Evolutionary conservation across 1,140 invertebrate species (phyloP).

Genomic region (Saccostrea glomerata): DNA sequence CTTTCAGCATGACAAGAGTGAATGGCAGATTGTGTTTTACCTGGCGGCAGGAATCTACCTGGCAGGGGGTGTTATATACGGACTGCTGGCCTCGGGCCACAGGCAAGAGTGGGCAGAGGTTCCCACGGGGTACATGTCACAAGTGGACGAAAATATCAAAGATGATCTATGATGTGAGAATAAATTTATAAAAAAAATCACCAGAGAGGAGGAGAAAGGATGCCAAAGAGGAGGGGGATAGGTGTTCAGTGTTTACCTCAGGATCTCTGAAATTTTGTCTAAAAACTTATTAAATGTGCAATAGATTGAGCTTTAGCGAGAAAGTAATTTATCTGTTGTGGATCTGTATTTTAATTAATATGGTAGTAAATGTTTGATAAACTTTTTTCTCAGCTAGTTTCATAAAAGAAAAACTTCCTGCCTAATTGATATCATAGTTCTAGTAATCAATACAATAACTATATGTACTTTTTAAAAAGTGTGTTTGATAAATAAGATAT

Average conservation of each 20-base stretch:
- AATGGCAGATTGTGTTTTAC: slow-evolving; percentile 79
- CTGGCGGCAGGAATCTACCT: slow-evolving; percentile 75
- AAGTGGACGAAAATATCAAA: slow-evolving; percentile 61
- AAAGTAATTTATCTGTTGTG: neutral
- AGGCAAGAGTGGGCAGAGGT: slow-evolving; percentile 73
- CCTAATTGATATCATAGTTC: too few species aligned
- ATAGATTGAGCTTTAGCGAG: neutral
- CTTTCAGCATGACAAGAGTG: slow-evolving; percentile 66
- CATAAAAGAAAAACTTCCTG: too few species aligned
- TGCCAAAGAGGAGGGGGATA: neutral
- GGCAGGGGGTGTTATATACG: slow-evolving; percentile 75
- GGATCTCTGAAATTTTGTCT: neutral
- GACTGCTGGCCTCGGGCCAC: slow-evolving; percentile 74
- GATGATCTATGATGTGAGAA: slow-evolving; percentile 29
- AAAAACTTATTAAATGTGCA: neutral
- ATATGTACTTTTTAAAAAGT: too few species aligned
- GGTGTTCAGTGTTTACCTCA: neutral
- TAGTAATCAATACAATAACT: too few species aligned
- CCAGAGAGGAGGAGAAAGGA: neutral
- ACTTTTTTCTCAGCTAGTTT: too few species aligned
- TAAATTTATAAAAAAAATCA: neutral
- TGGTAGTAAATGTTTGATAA: too few species aligned
- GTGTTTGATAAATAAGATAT: too few species aligned
- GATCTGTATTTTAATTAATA: too few species aligned
- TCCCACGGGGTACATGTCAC: slow-evolving; percentile 70